phyloP scores from a whole-genome alignment of 2,888 invertebrate species.

The Griposia aprilina region DNA sequence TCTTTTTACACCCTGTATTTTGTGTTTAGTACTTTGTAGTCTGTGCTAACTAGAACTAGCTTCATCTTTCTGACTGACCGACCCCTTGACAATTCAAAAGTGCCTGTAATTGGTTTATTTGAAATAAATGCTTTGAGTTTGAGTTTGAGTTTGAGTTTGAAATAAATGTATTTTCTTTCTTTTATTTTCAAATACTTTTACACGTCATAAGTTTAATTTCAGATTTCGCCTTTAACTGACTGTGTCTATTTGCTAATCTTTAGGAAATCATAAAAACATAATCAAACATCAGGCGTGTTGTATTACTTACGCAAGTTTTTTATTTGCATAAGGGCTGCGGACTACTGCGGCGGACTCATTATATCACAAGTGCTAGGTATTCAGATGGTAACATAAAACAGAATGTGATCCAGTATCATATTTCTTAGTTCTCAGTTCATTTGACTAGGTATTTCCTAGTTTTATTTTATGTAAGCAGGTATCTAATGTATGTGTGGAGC shows the following conservation, averaged over 20 bases:
- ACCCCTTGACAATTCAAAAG: no score
- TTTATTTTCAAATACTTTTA: not conserved
- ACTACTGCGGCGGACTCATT: not conserved
- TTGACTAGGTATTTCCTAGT: slow-evolving; percentile 24
- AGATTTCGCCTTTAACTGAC: not conserved
- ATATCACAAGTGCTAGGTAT: not conserved
- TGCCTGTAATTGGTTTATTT: no score
- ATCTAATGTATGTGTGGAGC: not conserved
- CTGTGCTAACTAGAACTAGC: no score
- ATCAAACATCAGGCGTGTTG: not conserved
- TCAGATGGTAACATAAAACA: slow-evolving; percentile 7
- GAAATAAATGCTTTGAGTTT: no score
- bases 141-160: no score
- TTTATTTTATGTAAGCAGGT: slow-evolving; percentile 23
- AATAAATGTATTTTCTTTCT: no score
- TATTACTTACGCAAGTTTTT: not conserved
- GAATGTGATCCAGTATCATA: slow-evolving; percentile 11
- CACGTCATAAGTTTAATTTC: not conserved
- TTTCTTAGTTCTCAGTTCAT: slow-evolving; percentile 28
- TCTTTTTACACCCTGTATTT: no score
- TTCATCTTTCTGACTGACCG: no score
- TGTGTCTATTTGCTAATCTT: not conserved
- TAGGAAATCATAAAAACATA: not conserved
- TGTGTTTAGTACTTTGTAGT: no score
- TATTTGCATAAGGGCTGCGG: not conserved